Conservation (phyloP, 2,797 vertebrate species). For the Acipenser transmontanus region DNA sequence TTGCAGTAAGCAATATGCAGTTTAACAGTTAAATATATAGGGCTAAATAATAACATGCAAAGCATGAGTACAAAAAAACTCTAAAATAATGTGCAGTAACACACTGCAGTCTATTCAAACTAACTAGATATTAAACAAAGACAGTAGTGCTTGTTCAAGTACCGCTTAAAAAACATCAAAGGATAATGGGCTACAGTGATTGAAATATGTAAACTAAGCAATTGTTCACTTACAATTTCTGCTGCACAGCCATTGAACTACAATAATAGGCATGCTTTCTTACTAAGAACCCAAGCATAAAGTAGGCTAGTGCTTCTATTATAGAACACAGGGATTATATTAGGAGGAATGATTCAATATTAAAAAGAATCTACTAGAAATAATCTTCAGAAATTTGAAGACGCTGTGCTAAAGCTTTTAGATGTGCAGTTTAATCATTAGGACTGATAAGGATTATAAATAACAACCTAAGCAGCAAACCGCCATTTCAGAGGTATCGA, state of each 20-base stretch:
- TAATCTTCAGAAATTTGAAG: no score
- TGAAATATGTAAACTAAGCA: conserved; percentile 11
- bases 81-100: neutral
- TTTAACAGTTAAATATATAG: conserved; percentile 1
- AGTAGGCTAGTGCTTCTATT: neutral
- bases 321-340: neutral
- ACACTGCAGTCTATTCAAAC: neutral
- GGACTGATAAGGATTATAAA: no score
- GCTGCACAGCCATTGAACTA: neutral
- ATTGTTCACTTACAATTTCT: conserved; percentile 1
- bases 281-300: neutral
- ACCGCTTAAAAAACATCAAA: conserved; percentile 3
- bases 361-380: no score
- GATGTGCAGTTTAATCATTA: no score
- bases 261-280: conserved; percentile 7
- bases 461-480: no score
- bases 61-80: neutral
- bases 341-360: no score
- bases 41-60: neutral
- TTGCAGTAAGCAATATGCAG: no score
- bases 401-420: no score
- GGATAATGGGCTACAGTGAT: neutral
- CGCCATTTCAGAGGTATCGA: no score
- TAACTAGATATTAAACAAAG: neutral
- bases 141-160: neutral